phyloP scores from a whole-genome alignment of 2,113 vertebrate genomes.

The Dryoscopus gambensis region DNA sequence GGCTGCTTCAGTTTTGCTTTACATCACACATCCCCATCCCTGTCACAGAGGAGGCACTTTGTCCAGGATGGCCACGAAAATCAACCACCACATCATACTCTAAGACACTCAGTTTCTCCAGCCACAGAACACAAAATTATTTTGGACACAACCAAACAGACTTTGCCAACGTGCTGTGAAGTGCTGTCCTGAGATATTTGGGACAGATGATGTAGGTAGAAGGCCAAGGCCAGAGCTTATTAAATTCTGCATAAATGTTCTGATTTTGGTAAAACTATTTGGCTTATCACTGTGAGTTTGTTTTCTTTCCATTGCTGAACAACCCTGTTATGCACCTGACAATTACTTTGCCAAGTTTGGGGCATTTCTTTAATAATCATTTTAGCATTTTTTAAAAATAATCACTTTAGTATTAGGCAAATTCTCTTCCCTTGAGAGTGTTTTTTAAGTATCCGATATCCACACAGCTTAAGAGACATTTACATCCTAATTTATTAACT shows the following conservation, averaged over 20 bases:
- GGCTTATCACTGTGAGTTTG: neutral
- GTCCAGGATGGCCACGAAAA: no score
- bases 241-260: neutral
- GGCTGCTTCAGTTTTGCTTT: neutral
- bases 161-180: accelerated
- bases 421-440: neutral
- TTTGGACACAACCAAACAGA: neutral
- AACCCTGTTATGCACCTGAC: neutral
- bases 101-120: neutral
- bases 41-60: neutral
- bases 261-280: neutral
- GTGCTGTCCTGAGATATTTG: neutral
- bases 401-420: neutral
- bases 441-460: neutral
- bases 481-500: neutral
- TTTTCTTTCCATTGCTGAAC: neutral
- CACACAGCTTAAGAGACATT: neutral
- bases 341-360: neutral
- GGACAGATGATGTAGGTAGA: neutral
- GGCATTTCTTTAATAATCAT: accelerated
- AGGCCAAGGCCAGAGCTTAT: neutral
- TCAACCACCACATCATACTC: no score
- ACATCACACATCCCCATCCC: neutral
- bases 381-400: neutral
- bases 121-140: neutral